A percentile compares a stretch with the other conserved stretches of the same genome.
Evolutionary conservation across 1,140 invertebrate species (phyloP).

Genomic region (Anthonomus grandis): DNA sequence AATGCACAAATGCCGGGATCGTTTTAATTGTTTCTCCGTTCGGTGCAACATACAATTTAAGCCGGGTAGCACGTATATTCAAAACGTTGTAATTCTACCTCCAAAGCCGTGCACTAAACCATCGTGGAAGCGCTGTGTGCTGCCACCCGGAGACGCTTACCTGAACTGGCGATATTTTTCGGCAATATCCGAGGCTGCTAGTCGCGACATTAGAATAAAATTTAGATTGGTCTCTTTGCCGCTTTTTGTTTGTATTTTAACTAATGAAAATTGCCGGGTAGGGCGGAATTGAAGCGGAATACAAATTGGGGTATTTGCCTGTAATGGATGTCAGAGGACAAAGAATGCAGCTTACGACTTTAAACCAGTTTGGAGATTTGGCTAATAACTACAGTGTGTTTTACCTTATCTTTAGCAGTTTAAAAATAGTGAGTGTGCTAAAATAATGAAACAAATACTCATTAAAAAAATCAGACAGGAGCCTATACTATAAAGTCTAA

Average conservation of each 20-base stretch:
- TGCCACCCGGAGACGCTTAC: constrained; percentile 17
- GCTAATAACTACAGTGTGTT: too few relatives aligned
- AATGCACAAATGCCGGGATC: constrained; percentile 15
- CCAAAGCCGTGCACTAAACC: constrained; percentile 23
- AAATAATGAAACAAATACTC: too few relatives aligned
- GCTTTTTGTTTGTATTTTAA: constrained; percentile 22
- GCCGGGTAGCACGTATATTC: constrained; percentile 20
- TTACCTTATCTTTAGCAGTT: too few relatives aligned
- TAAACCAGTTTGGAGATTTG: too few relatives aligned
- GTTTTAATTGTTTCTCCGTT: constrained; percentile 27
- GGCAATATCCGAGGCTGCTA: constrained; percentile 21
- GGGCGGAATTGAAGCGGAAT: constrained; percentile 14
- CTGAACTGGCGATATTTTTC: constrained; percentile 21
- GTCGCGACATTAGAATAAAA: constrained; percentile 25
- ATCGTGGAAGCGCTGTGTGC: constrained; percentile 20
- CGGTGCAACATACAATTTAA: constrained; percentile 24
- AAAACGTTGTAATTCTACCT: constrained; percentile 25
- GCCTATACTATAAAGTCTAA: too few relatives aligned
- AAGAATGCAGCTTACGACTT: neutral
- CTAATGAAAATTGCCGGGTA: constrained; percentile 18
- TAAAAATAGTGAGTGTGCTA: too few relatives aligned
- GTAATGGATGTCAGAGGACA: constrained; percentile 5
- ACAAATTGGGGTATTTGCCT: constrained; percentile 7
- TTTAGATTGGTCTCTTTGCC: constrained; percentile 18
- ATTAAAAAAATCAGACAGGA: too few relatives aligned